Evolutionary conservation across 2,113 vertebrate species (phyloP).

Genomic region (Mirounga angustirostris): DNA sequence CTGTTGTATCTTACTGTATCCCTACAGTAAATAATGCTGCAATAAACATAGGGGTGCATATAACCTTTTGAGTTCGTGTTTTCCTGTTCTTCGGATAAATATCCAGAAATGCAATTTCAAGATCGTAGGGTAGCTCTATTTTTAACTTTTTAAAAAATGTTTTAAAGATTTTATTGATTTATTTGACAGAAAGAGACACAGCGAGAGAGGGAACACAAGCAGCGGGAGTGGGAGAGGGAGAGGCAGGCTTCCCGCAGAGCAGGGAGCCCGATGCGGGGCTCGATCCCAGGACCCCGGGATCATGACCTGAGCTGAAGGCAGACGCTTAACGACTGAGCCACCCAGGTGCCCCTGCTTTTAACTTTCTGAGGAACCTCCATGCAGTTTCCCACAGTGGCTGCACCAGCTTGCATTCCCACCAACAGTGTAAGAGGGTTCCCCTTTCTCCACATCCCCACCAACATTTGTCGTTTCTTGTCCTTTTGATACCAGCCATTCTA

Average conservation of each 20-base stretch:
- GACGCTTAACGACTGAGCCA: no score
- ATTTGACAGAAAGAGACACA: no score
- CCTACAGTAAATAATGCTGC: neutral
- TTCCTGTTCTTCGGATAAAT: neutral
- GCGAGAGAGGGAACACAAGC: no score
- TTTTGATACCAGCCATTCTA: neutral
- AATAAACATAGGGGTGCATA: neutral
- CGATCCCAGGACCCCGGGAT: no score
- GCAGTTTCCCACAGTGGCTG: neutral
- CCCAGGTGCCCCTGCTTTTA: neutral
- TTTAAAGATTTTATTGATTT: no score
- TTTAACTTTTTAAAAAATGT: neutral
- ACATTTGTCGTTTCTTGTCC: neutral
- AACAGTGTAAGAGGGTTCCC: neutral
- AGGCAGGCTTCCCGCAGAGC: no score
- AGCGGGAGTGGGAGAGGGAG: no score
- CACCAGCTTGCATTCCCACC: no score
- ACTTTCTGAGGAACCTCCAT: neutral
- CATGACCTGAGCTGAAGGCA: no score
- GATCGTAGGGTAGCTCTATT: neutral
- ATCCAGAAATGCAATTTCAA: neutral
- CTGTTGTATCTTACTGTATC: no score
- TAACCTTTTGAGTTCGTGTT: neutral
- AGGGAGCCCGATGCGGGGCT: no score
- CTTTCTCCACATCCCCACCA: neutral